Base-by-base conservation (phyloP, 2,888 invertebrate species). In the Lepetodrilus schrolli region DNA sequence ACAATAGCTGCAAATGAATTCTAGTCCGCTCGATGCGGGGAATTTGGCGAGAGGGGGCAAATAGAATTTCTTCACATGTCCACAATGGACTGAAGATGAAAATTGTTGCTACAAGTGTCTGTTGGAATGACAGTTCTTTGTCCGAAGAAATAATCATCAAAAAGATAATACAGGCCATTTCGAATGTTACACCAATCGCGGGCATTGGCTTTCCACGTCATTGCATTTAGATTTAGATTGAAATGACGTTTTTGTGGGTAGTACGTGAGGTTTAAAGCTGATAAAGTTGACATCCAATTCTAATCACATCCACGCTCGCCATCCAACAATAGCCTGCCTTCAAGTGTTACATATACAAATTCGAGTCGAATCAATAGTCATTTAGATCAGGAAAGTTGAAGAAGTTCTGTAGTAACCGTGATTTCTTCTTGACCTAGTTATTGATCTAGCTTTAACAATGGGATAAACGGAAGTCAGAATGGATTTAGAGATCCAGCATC, bases 321-420 rank as follows among this genome's bases (percentile, higher is more conserved):
- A 30, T n/a, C 26, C 13, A 17, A 58, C 58, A 58, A 58, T 26
- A 7, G 2, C 7, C 7, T 17, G 7, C 17, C 26, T 10, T 58
- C 58, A 34, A 58, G 58, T 58, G 58, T 58, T 58, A 58, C 58
- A 58, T 58, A 58, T 58, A 58, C 58, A 58, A 23, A 58, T 58
- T 58, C 34, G 30, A 58, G 34, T 58, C 58, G 30, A 58, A 26
- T 58, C 17, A 58, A 58, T 58, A 26, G 58, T 58, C 34, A 58
- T 23, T 58, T 58, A 26, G 58, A 58, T 34, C 58, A 43, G 30
- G 30, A 30, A 58, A 58, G 58, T 34, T 58, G 58, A 30, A 26
- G 13, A 30, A 58, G 26, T 30, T 23, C 58, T 58, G n/a, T 58
- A 34, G 26, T 58, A 17, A 58, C 17, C 7, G 26, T 13, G 30